These are phyloP conservation scores for Sepioteuthis lessoniana DNA, from an alignment of 2,888 invertebrate species.

Conservation along the genomic window DNA sequence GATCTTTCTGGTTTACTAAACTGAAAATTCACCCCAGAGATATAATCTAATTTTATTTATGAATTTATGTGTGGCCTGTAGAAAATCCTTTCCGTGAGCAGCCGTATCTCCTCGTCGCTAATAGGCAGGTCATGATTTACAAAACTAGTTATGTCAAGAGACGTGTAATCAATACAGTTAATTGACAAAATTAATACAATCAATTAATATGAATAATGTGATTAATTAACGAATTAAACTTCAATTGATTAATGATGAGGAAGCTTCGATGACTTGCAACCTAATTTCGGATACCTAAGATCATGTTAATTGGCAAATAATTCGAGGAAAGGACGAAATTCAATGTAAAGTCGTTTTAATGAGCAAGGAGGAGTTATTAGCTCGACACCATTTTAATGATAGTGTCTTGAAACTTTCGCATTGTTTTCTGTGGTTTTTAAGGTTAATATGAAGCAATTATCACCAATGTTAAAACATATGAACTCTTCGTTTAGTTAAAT, in stretches of 20 bases:
- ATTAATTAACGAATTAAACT: slow-evolving; percentile 33
- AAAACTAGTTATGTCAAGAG: neutral
- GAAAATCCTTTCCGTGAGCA: neutral
- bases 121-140: neutral
- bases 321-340: neutral
- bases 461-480: no score
- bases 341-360: no score
- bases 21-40: neutral
- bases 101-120: neutral
- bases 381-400: no score
- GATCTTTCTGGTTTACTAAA: no score
- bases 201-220: neutral
- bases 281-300: neutral
- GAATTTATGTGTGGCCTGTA: neutral
- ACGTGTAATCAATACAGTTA: slow-evolving; percentile 1
- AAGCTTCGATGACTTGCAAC: neutral
- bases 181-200: slow-evolving; percentile 17
- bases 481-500: no score
- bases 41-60: neutral
- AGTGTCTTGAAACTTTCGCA: no score
- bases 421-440: no score
- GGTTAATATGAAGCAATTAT: no score
- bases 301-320: neutral
- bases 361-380: no score
- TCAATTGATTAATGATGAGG: neutral